Base-by-base conservation (phyloP, 2,797 vertebrate genomes). In the Acanthopagrus latus region DNA sequence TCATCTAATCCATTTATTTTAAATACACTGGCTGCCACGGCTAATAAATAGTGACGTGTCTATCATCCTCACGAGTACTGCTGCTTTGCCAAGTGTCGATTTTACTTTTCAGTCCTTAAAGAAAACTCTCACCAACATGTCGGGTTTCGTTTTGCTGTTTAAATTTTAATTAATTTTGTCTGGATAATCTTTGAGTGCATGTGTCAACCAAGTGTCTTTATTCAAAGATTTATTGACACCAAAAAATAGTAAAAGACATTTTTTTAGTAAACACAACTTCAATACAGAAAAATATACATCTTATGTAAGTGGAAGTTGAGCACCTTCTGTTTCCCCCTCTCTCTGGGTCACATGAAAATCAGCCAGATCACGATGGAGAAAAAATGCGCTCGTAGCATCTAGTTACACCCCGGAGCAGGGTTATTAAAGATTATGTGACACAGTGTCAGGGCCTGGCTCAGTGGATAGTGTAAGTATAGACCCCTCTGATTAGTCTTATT, bases 1-100 rank as follows among this genome's bases (percentile, higher is more conserved):
- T 84, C 69, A 56, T 83, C 74, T 77, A 90, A 91, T 91, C 89
- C 82, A 56, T 86, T 92, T 86, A 85, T 88, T 90, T 83, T 55
- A 75, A 82, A 90, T 67, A 68, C 79, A 78, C 17, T 38, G 20
- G 46, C 83, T 78, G 84, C 67, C 78, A 75, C 12, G 27, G 46
- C 86, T 81, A 64, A 83, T 86, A 80, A 81, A 80, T 33, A 67
- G 67, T 57, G 64, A 81, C 48, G 48, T 72, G 50, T 82, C 71
- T 76, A 46, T 85, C 62, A 66, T 62, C 65, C 77, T 71, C 17
- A 27, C 48, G 25, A 83, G 27, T 38, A 27, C 46, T 0, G 7
- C 75, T 56, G 69, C 13, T 11, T 76, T 23, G 10, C 9, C 10
- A 1, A 4, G 23, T 27, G 17, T 69, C 14, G 17, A 47, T 33